Evolutionary conservation across 2,113 vertebrate species (phyloP).

Genomic region (Panthera tigris): DNA sequence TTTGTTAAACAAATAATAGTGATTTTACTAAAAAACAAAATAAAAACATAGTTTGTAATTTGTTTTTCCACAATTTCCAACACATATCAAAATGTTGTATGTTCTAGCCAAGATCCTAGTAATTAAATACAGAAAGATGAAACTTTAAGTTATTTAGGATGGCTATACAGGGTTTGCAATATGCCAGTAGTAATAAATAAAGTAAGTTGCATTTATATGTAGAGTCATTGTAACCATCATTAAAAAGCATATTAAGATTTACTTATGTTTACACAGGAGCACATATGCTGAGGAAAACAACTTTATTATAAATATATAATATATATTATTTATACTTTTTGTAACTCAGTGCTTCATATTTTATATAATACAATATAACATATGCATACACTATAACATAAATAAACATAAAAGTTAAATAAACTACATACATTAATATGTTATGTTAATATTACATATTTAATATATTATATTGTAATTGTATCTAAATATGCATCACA

Average conservation of each 20-base stretch:
- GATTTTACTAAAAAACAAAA: not conserved
- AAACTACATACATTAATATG: not conserved
- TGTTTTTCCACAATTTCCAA: not conserved
- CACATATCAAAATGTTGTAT: not conserved
- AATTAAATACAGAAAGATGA: not conserved
- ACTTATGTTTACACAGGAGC: not conserved
- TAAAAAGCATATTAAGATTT: not conserved
- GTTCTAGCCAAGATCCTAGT: not conserved
- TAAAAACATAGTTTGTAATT: not conserved
- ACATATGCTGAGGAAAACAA: not conserved
- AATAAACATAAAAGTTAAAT: not conserved
- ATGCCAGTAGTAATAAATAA: not conserved
- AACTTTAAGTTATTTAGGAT: not conserved
- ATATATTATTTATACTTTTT: not conserved
- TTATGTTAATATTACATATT: not conserved
- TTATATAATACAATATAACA: not conserved
- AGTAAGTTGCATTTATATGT: not conserved
- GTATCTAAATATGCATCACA: not conserved
- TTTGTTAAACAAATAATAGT: not conserved
- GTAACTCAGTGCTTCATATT: not conserved
- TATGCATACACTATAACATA: not conserved
- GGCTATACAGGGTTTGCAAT: not conserved
- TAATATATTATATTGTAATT: not conserved
- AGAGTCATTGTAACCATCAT: not conserved
- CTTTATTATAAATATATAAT: not conserved